Conservation (phyloP, 1,140 invertebrate genomes). For the Diplogasteroides magnus region DNA sequence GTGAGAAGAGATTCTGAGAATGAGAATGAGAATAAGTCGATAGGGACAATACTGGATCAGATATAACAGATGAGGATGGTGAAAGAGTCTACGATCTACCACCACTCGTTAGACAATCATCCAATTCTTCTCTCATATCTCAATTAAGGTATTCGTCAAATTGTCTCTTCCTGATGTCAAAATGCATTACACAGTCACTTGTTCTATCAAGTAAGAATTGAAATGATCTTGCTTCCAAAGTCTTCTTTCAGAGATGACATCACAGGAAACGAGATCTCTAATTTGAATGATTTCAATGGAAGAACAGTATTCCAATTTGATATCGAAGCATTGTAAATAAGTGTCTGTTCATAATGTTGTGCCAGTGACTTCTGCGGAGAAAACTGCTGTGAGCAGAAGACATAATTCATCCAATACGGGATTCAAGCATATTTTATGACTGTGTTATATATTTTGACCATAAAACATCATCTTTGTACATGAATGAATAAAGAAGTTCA, state of each 20-base stretch:
- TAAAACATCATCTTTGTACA: too few relatives aligned
- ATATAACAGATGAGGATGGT: neutral
- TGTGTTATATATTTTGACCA: too few relatives aligned
- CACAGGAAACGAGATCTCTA: neutral
- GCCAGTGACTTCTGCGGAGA: too few relatives aligned
- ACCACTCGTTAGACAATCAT: neutral
- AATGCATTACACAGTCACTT: neutral
- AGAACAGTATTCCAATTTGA: neutral
- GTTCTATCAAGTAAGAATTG: neutral
- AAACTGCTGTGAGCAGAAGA: too few relatives aligned
- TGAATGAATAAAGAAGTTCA: too few relatives aligned
- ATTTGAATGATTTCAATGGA: neutral
- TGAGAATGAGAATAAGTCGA: neutral
- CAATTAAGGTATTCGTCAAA: neutral
- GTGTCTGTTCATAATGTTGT: too few relatives aligned
- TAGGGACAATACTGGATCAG: neutral
- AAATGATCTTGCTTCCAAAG: neutral
- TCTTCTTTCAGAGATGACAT: neutral
- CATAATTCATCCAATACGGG: too few relatives aligned
- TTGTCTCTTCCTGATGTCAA: neutral
- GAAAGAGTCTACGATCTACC: neutral
- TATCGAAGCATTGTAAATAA: too few relatives aligned
- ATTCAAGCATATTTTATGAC: too few relatives aligned
- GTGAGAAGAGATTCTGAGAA: neutral
- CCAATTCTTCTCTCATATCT: too few relatives aligned